These are phyloP conservation scores for Deilephila elpenor DNA, from an alignment of 2,888 invertebrate species.

Conservation along the genomic window DNA sequence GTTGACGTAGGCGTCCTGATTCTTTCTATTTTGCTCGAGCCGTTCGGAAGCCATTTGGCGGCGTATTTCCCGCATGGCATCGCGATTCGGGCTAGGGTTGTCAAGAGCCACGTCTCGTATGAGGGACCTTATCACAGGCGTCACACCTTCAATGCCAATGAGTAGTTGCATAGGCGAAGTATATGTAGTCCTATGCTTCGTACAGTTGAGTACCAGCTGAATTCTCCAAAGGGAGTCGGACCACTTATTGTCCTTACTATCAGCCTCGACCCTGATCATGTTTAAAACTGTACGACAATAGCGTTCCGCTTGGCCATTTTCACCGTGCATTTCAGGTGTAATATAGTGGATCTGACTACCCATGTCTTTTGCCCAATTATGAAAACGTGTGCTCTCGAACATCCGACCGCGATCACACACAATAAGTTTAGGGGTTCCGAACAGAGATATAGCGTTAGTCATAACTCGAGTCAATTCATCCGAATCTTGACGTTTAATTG, in stretches of 20 bases:
- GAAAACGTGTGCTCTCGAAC: background rate
- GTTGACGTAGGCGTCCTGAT: background rate
- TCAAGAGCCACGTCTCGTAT: slow-evolving; percentile 37
- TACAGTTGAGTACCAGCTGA: slow-evolving; percentile 38
- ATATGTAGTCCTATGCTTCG: slow-evolving; percentile 36
- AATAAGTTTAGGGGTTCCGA: background rate
- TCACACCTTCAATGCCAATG: slow-evolving; percentile 36
- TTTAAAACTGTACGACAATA: slow-evolving; percentile 37
- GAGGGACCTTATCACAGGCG: slow-evolving; percentile 35
- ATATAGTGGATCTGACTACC: slow-evolving; percentile 36
- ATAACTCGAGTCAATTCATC: background rate
- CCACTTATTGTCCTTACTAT: slow-evolving; percentile 27
- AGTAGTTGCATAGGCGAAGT: slow-evolving; percentile 38
- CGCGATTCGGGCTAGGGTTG: slow-evolving; percentile 29
- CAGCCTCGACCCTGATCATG: slow-evolving; percentile 33
- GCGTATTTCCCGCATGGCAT: slow-evolving; percentile 28
- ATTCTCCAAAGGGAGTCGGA: slow-evolving; percentile 34
- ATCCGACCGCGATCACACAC: background rate
- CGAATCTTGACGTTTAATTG: background rate
- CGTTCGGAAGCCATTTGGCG: background rate
- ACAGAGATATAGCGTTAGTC: background rate
- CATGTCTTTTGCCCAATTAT: background rate
- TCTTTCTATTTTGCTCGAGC: background rate
- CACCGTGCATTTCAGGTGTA: slow-evolving; percentile 44
- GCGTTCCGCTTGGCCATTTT: slow-evolving; percentile 38